Evolutionary conservation across 2,888 invertebrate genomes (phyloP), one percentile per base, ranked within the genome.

Genomic region (Empis stercorea): DNA sequence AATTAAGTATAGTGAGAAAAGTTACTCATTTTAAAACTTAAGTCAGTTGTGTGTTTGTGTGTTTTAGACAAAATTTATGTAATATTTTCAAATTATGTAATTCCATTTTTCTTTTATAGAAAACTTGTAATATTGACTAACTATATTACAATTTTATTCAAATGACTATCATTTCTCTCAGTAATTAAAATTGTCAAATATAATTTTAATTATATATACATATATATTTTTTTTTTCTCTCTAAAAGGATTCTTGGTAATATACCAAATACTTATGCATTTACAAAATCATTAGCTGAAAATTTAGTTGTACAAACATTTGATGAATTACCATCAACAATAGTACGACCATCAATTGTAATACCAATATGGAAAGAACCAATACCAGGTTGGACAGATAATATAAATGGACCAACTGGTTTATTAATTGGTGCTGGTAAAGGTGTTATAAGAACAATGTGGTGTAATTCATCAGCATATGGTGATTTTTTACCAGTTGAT

Each of bases 231-330:
- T n/a, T n/a, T n/a, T n/a, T n/a, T n/a, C n/a, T n/a, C n/a, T n/a
- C n/a, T n/a, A n/a, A n/a, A 63, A 81, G 81, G 56, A 73, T 88
- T 49, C 67, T 83, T 59, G 82, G 85, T 37, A 76, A 80, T 53
- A 75, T 87, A 47, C 94, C 94, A 0, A 94, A 94, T 65, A 91
- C 92, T 0, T 95, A 95, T 63, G 91, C 94, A 0, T 93, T 86
- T 63, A 94, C 95, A 0, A 96, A 96, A 71, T 87, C 92, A 0
- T 68, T 96, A 13, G 87, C 89, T 0, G 95, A 96, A 67, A 79
- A 82, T 13, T 61, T 93, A 48, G 83, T 91, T 1, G 79, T 82
- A 1, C 86, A 89, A 59, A 79, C 86, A 43, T 84, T 87, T 70
- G 67, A 75, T 2, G 75, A 79, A 23, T 68, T 96, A 9, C 94